Evolutionary conservation across 2,888 invertebrate species (phyloP).

Genomic region (Empis livida): DNA sequence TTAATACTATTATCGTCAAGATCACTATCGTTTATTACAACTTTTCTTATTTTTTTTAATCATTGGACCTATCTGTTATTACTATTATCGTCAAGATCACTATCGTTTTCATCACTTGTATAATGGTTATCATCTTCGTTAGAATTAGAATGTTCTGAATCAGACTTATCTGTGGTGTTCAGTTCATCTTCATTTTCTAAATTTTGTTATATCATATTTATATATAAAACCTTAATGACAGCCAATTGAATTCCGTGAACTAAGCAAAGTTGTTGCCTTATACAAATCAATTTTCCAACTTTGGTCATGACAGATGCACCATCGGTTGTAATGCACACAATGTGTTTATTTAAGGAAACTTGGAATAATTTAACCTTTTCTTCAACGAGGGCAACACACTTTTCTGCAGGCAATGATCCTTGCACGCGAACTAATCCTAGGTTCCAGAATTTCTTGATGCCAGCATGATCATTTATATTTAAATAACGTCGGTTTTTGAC

Average conservation of each 20-base stretch:
- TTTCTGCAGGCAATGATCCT: constrained; percentile 1
- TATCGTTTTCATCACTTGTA: not conserved
- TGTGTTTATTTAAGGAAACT: not conserved
- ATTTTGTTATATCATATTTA: too few relatives aligned
- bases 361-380: not conserved
- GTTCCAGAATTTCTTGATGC: not conserved
- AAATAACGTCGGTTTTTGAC: constrained; percentile 1
- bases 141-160: too few relatives aligned
- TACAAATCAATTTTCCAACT: too few relatives aligned
- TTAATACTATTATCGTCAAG: too few relatives aligned
- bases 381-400: not conserved
- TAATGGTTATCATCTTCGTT: not conserved
- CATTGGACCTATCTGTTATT: not conserved
- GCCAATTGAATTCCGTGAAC: not conserved
- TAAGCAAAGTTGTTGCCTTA: not conserved
- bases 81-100: not conserved
- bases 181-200: too few relatives aligned
- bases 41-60: constrained; percentile 1
- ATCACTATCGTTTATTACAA: not conserved
- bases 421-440: not conserved
- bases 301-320: not conserved
- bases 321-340: not conserved
- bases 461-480: constrained; percentile 3
- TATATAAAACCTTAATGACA: too few relatives aligned
- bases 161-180: not conserved